Conservation (phyloP, 2,888 invertebrate species). For the Ectemnius cavifrons region DNA sequence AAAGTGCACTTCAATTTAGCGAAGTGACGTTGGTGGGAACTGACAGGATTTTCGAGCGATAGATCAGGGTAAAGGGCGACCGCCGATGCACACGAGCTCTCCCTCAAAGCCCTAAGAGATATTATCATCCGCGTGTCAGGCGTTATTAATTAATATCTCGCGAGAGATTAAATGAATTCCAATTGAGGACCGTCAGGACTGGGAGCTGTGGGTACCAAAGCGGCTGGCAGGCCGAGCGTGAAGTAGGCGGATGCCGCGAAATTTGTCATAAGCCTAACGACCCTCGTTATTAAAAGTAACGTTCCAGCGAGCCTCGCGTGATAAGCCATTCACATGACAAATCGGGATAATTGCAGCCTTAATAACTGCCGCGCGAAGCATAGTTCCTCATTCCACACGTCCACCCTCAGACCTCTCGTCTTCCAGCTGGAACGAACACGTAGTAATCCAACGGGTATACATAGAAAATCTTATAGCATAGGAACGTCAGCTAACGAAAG, state of each 20-base stretch:
- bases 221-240: slow-evolving; percentile 60
- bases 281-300: slow-evolving; percentile 77
- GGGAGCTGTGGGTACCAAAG: slow-evolving; percentile 7
- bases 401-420: slow-evolving; percentile 1
- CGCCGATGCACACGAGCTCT: not conserved
- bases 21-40: slow-evolving; percentile 18
- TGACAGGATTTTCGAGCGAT: slow-evolving; percentile 45
- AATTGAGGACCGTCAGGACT: slow-evolving; percentile 49
- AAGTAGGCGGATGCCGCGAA: slow-evolving; percentile 67
- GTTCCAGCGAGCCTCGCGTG: slow-evolving; percentile 71
- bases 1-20: slow-evolving; percentile 22
- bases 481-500: slow-evolving; percentile 15
- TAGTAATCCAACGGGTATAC: slow-evolving; percentile 8
- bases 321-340: slow-evolving; percentile 73
- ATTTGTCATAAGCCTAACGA: slow-evolving; percentile 77
- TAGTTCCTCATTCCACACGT: slow-evolving; percentile 21
- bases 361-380: slow-evolving; percentile 52
- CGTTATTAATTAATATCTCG: slow-evolving; percentile 66
- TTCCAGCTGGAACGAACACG: not conserved
- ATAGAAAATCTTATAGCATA: not conserved
- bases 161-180: slow-evolving; percentile 69
- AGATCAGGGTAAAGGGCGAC: slow-evolving; percentile 21
- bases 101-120: slow-evolving; percentile 38
- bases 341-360: slow-evolving; percentile 73
- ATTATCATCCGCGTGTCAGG: slow-evolving; percentile 38